phyloP scores from a whole-genome alignment of 2,797 vertebrate species.

The Trichosurus vulpecula region DNA sequence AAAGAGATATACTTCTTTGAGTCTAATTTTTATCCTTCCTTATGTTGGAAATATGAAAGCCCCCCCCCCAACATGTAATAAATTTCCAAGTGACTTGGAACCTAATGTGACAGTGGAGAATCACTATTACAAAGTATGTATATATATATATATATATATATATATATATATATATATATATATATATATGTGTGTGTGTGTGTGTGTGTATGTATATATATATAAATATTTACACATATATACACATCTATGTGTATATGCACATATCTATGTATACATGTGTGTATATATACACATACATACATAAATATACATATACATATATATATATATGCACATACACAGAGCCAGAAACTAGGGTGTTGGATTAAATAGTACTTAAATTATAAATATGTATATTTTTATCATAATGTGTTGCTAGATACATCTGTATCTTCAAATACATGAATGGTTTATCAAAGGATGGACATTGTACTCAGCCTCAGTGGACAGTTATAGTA shows the following conservation, averaged over 20 bases:
- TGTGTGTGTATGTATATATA: no score
- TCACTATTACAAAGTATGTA: background rate
- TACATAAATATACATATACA: no score
- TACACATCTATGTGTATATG: no score
- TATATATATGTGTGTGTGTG: no score
- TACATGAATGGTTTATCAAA: background rate
- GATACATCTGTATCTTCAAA: background rate
- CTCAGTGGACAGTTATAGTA: background rate
- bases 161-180: background rate
- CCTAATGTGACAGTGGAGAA: background rate
- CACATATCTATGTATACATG: no score
- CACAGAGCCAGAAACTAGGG: background rate
- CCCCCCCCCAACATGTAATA: background rate
- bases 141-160: fast-evolving
- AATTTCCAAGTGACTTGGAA: background rate
- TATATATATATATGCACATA: no score
- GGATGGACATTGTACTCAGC: background rate
- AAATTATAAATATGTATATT: background rate
- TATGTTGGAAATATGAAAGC: background rate
- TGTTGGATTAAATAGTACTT: background rate
- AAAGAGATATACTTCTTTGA: background rate
- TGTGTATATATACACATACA: no score
- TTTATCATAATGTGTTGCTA: background rate
- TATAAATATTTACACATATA: no score
- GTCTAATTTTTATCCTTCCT: background rate